phyloP scores from a whole-genome alignment of 2,797 vertebrate species.

The Philypnodon macrostomus region DNA sequence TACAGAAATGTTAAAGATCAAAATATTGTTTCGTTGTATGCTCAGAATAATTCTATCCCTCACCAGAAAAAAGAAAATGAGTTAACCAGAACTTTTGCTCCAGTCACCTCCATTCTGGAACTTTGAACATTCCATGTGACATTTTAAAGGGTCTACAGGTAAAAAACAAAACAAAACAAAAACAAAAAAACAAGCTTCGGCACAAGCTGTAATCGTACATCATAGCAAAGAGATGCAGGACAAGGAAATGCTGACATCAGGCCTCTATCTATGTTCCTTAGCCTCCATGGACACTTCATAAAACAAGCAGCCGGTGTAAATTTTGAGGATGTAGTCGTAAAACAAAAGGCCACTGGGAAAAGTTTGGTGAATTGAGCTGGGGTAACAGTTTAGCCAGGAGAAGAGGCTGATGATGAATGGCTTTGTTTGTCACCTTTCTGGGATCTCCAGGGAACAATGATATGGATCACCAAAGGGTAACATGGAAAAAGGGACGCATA shows the following conservation, averaged over 20 bases:
- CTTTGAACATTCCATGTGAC: background rate
- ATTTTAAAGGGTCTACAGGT: no score
- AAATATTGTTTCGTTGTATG: no score
- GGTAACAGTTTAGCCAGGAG: constrained; percentile 78
- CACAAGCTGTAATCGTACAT: constrained; percentile 62
- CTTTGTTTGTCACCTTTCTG: constrained; percentile 77
- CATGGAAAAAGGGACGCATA: constrained; percentile 41
- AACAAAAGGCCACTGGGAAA: constrained; percentile 76
- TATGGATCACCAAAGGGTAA: constrained; percentile 70
- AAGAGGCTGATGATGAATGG: constrained; percentile 74
- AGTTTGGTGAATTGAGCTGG: constrained; percentile 75
- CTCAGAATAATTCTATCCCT: no score
- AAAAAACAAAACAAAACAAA: no score
- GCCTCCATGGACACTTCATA: constrained; percentile 78
- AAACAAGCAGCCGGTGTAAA: constrained; percentile 77
- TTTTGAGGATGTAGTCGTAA: constrained; percentile 71
- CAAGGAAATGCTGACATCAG: constrained; percentile 74
- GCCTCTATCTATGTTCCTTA: constrained; percentile 68
- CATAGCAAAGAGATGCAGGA: constrained; percentile 64
- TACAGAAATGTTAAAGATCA: no score
- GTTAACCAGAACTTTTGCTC: no score
- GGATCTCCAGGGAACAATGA: constrained; percentile 70
- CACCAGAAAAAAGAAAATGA: no score
- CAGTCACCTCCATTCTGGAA: no score
- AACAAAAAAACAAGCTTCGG: constrained; percentile 57